These are phyloP conservation scores for Oligia strigilis DNA, from an alignment of 2,888 invertebrate genomes.

Conservation along the genomic window DNA sequence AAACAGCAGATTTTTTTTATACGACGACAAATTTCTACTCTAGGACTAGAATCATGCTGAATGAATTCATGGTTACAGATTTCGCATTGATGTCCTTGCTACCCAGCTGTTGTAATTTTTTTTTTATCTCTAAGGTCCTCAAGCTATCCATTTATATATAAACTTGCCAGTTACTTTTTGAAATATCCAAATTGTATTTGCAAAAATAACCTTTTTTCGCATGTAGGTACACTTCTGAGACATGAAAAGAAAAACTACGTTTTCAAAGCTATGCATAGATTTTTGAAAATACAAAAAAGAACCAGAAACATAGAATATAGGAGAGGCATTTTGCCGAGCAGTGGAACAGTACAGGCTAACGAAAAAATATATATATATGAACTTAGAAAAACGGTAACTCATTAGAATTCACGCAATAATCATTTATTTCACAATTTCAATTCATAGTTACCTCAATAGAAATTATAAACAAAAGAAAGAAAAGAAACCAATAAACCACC, in stretches of 20 bases:
- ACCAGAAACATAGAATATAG: too few species aligned
- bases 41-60: too few species aligned
- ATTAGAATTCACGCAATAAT: neutral
- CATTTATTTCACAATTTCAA: constrained; percentile 1
- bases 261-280: neutral
- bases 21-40: too few species aligned
- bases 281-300: neutral
- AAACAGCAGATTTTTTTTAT: too few species aligned
- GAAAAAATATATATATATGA: too few species aligned
- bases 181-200: neutral
- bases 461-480: constrained; percentile 31
- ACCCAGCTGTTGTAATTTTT: neutral
- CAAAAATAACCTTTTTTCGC: too few species aligned
- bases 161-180: neutral
- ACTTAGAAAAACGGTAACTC: neutral
- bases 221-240: neutral
- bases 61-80: too few species aligned
- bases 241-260: neutral
- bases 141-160: neutral
- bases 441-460: constrained; percentile 8
- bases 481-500: constrained; percentile 10
- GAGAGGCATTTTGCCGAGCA: too few species aligned
- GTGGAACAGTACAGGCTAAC: too few species aligned
- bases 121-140: neutral
- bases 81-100: too few species aligned